Conservation (phyloP, 1,140 invertebrate genomes). For the Penaeus chinensis region DNA sequence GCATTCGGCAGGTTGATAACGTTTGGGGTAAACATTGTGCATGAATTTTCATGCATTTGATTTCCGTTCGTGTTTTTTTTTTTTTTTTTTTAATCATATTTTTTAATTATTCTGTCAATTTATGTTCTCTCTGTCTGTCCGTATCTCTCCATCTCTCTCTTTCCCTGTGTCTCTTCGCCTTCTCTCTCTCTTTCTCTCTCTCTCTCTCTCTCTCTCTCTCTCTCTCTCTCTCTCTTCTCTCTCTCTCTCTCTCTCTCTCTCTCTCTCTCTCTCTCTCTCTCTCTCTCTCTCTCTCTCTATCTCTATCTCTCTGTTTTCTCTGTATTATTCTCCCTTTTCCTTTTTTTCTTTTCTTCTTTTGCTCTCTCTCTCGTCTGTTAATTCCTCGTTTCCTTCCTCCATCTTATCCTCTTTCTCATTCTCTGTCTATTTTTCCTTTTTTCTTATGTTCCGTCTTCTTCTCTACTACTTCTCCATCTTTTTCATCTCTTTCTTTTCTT, state of each 20-base stretch:
- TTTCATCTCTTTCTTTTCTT: neutral
- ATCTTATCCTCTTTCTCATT: neutral
- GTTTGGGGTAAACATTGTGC: too few relatives aligned
- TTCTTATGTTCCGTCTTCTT: neutral
- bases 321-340: neutral
- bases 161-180: neutral
- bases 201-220: too few relatives aligned
- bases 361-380: neutral
- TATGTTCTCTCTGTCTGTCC: neutral
- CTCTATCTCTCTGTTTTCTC: neutral
- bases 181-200: too few relatives aligned
- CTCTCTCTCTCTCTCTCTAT: neutral
- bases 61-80: too few relatives aligned
- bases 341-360: neutral
- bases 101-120: too few relatives aligned
- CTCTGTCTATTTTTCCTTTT: neutral
- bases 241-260: constrained; percentile 19
- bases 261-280: neutral
- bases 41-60: too few relatives aligned
- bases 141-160: too few relatives aligned
- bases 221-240: neutral
- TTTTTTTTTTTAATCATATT: too few relatives aligned
- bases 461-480: constrained; percentile 4
- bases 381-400: neutral
- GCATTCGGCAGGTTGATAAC: too few relatives aligned